Percentiles rank a stretch among this genome's conserved stretches.
phyloP scores from a whole-genome alignment of 2,113 vertebrate genomes.

The Pollimyrus isidori region DNA sequence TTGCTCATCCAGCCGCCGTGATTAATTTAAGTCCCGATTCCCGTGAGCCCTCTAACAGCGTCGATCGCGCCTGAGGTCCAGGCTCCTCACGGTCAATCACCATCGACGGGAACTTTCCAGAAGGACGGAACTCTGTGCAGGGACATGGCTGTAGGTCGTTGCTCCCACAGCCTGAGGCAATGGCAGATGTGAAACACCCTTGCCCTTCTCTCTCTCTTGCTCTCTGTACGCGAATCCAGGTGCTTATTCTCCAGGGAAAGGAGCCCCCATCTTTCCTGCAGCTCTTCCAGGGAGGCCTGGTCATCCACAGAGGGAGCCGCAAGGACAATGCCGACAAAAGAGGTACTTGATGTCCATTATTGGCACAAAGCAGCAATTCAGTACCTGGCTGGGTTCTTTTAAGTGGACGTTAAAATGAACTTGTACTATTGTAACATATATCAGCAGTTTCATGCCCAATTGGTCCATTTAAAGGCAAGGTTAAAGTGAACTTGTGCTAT shows the following conservation, averaged over 20 bases:
- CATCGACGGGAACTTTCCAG: background rate
- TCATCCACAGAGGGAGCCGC: slow-evolving; percentile 51
- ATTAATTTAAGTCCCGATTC: background rate
- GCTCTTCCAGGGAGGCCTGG: slow-evolving; percentile 64
- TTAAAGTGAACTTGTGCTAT: background rate
- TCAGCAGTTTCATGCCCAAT: background rate
- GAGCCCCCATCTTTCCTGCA: slow-evolving; percentile 67
- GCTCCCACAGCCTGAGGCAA: background rate
- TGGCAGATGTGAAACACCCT: background rate
- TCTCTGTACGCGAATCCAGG: slow-evolving; percentile 36
- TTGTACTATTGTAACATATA: background rate
- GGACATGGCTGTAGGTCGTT: background rate
- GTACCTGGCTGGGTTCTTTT: background rate
- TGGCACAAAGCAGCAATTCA: background rate
- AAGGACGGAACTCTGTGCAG: background rate
- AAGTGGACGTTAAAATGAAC: background rate
- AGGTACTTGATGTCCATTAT: slow-evolving; percentile 39
- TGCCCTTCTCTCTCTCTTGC: background rate
- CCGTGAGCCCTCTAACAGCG: background rate
- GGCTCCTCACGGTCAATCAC: background rate
- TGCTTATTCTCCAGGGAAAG: slow-evolving; percentile 57
- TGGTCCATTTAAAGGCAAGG: background rate
- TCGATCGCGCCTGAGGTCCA: background rate
- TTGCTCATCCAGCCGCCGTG: background rate
- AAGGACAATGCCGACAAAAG: slow-evolving; percentile 32